A percentile compares a stretch with the other conserved stretches of the same genome.
Evolutionary conservation across 2,797 vertebrate genomes (phyloP).

Genomic region (Tadarida brasiliensis): DNA sequence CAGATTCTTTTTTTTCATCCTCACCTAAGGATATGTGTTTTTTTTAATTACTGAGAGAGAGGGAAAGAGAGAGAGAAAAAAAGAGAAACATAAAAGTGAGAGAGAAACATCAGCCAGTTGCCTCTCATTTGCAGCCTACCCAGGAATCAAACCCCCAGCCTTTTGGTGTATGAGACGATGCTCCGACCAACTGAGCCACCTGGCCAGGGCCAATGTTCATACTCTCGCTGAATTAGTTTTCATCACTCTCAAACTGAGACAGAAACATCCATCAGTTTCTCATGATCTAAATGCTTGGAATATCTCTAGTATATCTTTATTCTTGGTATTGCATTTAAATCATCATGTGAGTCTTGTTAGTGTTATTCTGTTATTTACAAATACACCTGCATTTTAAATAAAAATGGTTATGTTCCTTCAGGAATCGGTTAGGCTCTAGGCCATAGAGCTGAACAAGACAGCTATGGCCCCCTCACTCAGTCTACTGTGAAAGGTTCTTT

Average conservation of each 20-base stretch:
- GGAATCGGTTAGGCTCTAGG: not conserved
- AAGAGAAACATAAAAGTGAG: not conserved
- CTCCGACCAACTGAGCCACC: not conserved
- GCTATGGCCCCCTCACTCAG: not conserved
- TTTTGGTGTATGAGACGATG: not conserved
- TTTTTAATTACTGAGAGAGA: not conserved
- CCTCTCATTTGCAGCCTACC: not conserved
- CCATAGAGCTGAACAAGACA: not conserved
- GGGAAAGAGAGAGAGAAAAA: not conserved
- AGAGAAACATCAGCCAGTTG: not conserved
- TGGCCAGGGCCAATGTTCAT: not conserved
- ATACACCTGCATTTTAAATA: conserved; percentile 55
- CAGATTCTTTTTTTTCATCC: not conserved
- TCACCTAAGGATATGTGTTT: not conserved
- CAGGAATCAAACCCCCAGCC: not conserved
- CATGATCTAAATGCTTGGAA: conserved; percentile 64
- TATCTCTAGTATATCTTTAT: conserved; percentile 52
- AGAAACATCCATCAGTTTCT: conserved; percentile 24
- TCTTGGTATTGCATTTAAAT: conserved; percentile 56
- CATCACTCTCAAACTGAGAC: conserved; percentile 22
- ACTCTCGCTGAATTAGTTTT: conserved; percentile 51
- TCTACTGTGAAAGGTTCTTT: not conserved
- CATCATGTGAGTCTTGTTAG: conserved; percentile 7
- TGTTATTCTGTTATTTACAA: conserved; percentile 25
- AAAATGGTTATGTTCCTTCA: conserved; percentile 52